Evolutionary conservation across 2,113 vertebrate genomes (phyloP).

Genomic region (Plectropomus leopardus): DNA sequence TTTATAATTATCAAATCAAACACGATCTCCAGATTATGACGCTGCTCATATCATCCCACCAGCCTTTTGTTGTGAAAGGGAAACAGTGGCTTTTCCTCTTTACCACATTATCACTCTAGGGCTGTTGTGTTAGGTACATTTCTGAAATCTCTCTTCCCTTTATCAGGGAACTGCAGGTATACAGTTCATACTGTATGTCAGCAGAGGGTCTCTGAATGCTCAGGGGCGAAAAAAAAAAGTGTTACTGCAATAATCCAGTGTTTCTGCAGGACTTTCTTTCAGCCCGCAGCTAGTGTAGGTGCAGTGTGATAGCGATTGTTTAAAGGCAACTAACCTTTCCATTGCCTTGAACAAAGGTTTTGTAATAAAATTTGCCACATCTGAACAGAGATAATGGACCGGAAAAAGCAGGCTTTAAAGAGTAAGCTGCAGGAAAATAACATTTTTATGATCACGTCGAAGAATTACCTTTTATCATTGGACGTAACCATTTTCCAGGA

Average conservation of each 20-base stretch:
- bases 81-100: constrained; percentile 46
- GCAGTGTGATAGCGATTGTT: constrained; percentile 27
- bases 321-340: constrained; percentile 61
- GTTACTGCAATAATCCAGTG: constrained; percentile 54
- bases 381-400: constrained; percentile 23
- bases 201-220: constrained; percentile 53
- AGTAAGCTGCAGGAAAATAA: constrained; percentile 8
- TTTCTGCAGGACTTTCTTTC: constrained; percentile 31
- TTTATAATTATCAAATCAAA: constrained; percentile 75
- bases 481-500: neutral
- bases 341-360: constrained; percentile 46
- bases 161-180: constrained; percentile 73
- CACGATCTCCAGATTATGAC: constrained; percentile 53
- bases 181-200: constrained; percentile 56
- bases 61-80: constrained; percentile 40
- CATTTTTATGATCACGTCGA: constrained; percentile 13
- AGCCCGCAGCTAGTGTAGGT: constrained; percentile 24
- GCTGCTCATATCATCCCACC: constrained; percentile 30
- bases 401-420: constrained; percentile 3
- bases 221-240: constrained; percentile 48
- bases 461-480: constrained; percentile 14
- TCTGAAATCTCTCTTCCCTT: constrained; percentile 62
- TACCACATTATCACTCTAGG: constrained; percentile 27
- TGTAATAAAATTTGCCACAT: constrained; percentile 27
- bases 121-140: constrained; percentile 55